A percentile compares a stretch with the other conserved stretches of the same genome.
Conservation (phyloP, 35 echinoderm and acorn worm species). For the Lytechinus variegatus region DNA sequence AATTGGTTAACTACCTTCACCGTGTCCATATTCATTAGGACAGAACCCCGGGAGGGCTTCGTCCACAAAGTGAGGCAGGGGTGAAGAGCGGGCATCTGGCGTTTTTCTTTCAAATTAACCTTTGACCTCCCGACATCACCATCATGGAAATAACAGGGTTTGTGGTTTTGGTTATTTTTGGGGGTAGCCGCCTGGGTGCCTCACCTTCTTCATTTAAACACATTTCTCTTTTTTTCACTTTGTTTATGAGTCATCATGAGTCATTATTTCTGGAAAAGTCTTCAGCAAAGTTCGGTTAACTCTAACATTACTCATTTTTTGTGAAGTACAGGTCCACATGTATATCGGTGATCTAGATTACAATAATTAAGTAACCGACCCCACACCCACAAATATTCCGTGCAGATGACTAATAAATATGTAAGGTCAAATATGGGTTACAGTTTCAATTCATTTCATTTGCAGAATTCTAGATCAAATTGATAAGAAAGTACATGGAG, state of each 20-base stretch:
- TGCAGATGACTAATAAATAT: not conserved
- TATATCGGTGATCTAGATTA: not conserved
- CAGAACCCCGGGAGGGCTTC: not conserved
- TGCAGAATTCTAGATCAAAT: too few species aligned
- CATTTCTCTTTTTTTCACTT: not conserved
- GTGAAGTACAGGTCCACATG: not conserved
- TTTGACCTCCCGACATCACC: not conserved
- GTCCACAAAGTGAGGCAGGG: not conserved
- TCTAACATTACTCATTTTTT: not conserved
- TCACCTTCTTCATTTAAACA: not conserved
- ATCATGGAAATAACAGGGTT: not conserved
- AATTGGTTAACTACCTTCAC: not conserved
- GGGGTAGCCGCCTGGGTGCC: not conserved
- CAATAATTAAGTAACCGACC: not conserved
- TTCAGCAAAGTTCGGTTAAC: not conserved
- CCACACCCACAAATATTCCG: not conserved
- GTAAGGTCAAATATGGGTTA: too few species aligned
- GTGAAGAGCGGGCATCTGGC: not conserved
- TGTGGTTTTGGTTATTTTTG: not conserved
- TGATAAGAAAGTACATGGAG: too few species aligned
- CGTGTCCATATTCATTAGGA: not conserved
- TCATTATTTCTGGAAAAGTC: not conserved
- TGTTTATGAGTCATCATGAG: not conserved
- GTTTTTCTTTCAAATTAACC: constrained; percentile 5
- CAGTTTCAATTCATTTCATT: too few species aligned